These are phyloP conservation scores for Gorsachius goisagi DNA, from an alignment of 2,113 vertebrate species.

Conservation along the genomic window DNA sequence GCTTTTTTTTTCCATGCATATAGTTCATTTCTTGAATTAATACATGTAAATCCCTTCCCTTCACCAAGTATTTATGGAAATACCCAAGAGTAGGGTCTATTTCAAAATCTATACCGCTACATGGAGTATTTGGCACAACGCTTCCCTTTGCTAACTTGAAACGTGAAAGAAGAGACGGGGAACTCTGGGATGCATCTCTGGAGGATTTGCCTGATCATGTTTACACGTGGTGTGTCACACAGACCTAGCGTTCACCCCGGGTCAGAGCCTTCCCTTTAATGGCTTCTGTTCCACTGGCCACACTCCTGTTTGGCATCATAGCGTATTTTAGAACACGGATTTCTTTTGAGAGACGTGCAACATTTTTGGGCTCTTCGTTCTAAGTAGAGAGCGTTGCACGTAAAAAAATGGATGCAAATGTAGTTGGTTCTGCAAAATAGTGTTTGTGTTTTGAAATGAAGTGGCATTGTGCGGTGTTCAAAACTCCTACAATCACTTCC, in stretches of 20 bases:
- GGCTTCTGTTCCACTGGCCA: neutral
- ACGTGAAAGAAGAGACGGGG: neutral
- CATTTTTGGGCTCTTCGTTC: neutral
- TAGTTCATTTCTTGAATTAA: neutral
- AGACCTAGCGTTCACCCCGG: neutral
- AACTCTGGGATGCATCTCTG: neutral
- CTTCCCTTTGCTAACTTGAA: neutral
- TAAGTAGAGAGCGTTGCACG: neutral
- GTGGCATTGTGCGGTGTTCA: neutral
- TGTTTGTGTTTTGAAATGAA: neutral
- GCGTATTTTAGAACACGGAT: neutral
- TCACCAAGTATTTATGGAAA: neutral
- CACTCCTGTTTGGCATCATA: neutral
- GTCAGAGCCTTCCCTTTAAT: neutral
- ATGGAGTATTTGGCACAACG: rapidly evolving
- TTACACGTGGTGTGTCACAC: neutral
- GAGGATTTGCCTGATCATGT: neutral
- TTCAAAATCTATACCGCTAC: neutral
- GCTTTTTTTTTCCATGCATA: neutral
- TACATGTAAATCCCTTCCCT: neutral
- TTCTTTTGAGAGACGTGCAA: neutral
- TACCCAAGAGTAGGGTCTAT: neutral
- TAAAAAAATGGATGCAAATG: neutral
- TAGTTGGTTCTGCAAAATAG: conserved; percentile 3
- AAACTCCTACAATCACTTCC: neutral